A percentile compares a stretch with the other conserved stretches of the same genome.
phyloP scores from a whole-genome alignment of 1,140 invertebrate species.

The Drosophila willistoni region DNA sequence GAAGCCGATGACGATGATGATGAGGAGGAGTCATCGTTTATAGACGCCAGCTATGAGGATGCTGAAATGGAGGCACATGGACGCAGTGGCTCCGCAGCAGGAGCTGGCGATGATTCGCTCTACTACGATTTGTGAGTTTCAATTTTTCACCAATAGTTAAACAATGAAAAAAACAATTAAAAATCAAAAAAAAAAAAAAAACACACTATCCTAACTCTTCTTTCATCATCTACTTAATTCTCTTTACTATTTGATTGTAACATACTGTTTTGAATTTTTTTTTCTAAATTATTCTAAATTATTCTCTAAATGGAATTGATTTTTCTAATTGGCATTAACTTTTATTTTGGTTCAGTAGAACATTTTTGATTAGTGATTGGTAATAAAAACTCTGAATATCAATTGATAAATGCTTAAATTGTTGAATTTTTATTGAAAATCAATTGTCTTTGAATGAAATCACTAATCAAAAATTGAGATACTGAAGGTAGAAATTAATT shows the following conservation, averaged over 20 bases:
- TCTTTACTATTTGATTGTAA: slow-evolving; percentile 30
- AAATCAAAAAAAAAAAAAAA: slow-evolving; percentile 23
- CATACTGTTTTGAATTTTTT: slow-evolving; percentile 26
- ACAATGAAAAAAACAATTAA: slow-evolving; percentile 20
- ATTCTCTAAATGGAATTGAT: slow-evolving; percentile 40
- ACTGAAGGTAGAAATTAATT: slow-evolving; percentile 24
- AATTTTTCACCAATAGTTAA: slow-evolving; percentile 11
- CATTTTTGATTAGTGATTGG: slow-evolving; percentile 5
- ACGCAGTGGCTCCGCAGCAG: slow-evolving; percentile 37
- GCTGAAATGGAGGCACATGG: slow-evolving; percentile 46
- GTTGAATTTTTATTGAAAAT: too few relatives aligned
- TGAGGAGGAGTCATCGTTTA: slow-evolving; percentile 48
- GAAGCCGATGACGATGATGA: slow-evolving; percentile 41
- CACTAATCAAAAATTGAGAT: slow-evolving; percentile 29
- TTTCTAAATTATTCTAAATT: slow-evolving; percentile 34
- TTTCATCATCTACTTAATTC: slow-evolving; percentile 40
- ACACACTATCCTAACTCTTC: slow-evolving; percentile 44
- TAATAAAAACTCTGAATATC: background rate
- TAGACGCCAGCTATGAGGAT: slow-evolving; percentile 66
- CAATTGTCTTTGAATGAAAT: slow-evolving; percentile 4
- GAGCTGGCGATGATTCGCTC: slow-evolving; percentile 65
- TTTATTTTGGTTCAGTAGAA: background rate
- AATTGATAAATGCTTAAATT: too few relatives aligned
- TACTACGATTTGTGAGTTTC: slow-evolving; percentile 82
- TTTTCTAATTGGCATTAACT: slow-evolving; percentile 50